Conservation (phyloP, 1,140 invertebrate genomes). For the Metopolophium dirhodum region DNA sequence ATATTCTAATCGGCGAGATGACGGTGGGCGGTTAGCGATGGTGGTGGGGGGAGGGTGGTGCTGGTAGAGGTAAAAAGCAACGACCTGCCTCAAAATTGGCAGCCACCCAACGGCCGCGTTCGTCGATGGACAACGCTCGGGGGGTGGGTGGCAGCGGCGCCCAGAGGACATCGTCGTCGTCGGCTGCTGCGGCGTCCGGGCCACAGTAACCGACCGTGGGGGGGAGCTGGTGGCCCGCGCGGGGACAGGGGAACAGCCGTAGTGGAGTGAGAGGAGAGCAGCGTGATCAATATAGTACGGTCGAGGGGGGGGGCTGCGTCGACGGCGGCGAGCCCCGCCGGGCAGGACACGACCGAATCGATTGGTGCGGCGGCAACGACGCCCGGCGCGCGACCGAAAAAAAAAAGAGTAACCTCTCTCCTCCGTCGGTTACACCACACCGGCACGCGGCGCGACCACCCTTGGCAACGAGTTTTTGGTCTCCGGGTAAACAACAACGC, state of each 20-base stretch:
- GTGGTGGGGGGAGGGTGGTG: not conserved
- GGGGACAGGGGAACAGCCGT: not conserved
- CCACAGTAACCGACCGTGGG: not conserved
- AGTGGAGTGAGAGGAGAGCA: not conserved
- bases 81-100: conserved; percentile 57
- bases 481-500: conserved; percentile 1
- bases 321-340: not conserved
- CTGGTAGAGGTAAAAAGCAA: conserved; percentile 19
- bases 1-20: not conserved
- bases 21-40: not conserved
- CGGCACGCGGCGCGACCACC: not conserved
- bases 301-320: not conserved
- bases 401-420: not conserved
- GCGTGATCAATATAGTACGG: conserved; percentile 8
- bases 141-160: not conserved
- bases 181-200: not conserved
- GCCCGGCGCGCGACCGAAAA: not conserved
- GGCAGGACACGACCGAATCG: conserved; percentile 5
- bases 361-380: not conserved
- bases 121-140: not conserved
- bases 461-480: conserved; percentile 22
- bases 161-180: not conserved
- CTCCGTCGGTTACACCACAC: not conserved
- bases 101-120: not conserved
- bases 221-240: too few species aligned